Conservation (phyloP, 37 sponge, comb jelly and placozoan genomes). For the Beroe ovata region DNA sequence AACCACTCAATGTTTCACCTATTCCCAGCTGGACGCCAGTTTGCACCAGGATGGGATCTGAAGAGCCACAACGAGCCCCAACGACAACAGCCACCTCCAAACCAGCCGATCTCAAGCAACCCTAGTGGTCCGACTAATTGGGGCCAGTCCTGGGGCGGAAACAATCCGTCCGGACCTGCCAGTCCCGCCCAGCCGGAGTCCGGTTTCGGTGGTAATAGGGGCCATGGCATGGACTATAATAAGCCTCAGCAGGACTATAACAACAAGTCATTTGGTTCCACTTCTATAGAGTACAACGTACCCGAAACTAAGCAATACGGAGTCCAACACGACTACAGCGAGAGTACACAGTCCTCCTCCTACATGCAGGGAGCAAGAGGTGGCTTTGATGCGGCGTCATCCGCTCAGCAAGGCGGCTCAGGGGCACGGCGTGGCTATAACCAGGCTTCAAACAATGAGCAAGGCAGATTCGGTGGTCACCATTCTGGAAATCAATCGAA, state of each 20-base stretch:
- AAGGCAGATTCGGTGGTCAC: too few species aligned
- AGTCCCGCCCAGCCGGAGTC: background rate
- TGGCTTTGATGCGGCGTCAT: background rate
- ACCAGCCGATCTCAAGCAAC: too few species aligned
- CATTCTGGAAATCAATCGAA: too few species aligned
- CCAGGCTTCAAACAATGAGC: too few species aligned
- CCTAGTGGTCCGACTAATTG: background rate
- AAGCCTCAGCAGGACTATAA: too few species aligned
- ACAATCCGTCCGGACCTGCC: background rate
- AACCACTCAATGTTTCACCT: too few species aligned
- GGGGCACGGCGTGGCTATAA: too few species aligned
- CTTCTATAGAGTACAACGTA: background rate
- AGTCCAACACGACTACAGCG: background rate
- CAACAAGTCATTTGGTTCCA: conserved; percentile 28
- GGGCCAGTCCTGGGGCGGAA: background rate
- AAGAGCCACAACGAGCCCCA: background rate
- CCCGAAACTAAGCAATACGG: conserved; percentile 62
- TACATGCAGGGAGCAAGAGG: background rate
- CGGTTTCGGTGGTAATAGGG: conserved; percentile 8
- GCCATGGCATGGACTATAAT: background rate
- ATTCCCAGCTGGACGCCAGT: background rate
- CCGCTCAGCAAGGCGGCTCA: too few species aligned
- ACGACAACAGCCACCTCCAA: too few species aligned
- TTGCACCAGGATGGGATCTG: background rate
- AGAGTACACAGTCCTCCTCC: background rate